Conservation (phyloP, 2,888 invertebrate species). For the Crepidodera aurea region DNA sequence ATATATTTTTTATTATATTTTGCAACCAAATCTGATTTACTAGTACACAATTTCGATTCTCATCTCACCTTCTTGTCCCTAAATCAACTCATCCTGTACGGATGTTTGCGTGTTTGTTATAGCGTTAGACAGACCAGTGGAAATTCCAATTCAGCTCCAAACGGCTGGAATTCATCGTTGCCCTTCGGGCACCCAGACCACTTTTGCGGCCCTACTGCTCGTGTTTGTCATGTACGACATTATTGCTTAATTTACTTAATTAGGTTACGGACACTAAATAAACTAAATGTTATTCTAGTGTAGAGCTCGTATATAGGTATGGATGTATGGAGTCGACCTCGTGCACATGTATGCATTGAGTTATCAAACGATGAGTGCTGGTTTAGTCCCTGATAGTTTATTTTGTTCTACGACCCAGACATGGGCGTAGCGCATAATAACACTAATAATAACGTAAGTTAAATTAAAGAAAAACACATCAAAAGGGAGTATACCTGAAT, state of each 20-base stretch:
- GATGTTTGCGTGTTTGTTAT: constrained; percentile 36
- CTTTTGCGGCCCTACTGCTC: constrained; percentile 37
- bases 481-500: no score
- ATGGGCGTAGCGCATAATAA: background rate
- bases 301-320: background rate
- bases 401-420: background rate
- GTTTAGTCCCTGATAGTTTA: background rate
- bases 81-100: constrained; percentile 1
- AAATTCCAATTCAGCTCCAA: constrained; percentile 38
- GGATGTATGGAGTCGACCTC: background rate
- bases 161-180: constrained; percentile 35
- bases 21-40: no score
- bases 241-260: constrained; percentile 42
- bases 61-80: background rate
- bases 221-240: constrained; percentile 40
- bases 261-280: constrained; percentile 35
- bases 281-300: constrained; percentile 35
- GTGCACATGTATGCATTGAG: background rate
- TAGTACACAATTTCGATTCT: no score
- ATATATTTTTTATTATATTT: no score
- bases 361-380: constrained; percentile 5
- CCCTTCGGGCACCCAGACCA: constrained; percentile 35
- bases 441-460: background rate
- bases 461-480: no score
- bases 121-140: constrained; percentile 30